phyloP scores from a whole-genome alignment of 2,888 invertebrate genomes.

The Caenorhabditis virilis region DNA sequence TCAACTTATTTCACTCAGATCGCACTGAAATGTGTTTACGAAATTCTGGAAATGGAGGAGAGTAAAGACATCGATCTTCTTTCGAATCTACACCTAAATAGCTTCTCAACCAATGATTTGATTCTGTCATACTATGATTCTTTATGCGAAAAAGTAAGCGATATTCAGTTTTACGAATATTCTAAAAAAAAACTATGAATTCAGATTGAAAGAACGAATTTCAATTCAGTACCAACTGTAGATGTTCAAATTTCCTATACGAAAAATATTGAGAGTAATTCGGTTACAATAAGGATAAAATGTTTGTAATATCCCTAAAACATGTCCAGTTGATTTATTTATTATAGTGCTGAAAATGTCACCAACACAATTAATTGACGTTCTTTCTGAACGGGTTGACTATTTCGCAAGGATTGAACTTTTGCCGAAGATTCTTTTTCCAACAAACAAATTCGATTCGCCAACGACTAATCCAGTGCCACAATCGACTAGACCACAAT shows the following conservation, averaged over 20 bases:
- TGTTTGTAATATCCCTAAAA: slow-evolving; percentile 4
- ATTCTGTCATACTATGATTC: slow-evolving; percentile 42
- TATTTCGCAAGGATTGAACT: slow-evolving; percentile 61
- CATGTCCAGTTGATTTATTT: background rate
- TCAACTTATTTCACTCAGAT: slow-evolving; percentile 10
- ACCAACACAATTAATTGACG: slow-evolving; percentile 42
- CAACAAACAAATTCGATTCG: slow-evolving; percentile 43
- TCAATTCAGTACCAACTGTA: slow-evolving; percentile 18
- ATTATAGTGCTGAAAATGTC: slow-evolving; percentile 40
- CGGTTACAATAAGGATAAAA: slow-evolving; percentile 20
- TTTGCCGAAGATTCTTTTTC: slow-evolving; percentile 54
- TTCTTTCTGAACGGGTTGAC: slow-evolving; percentile 47
- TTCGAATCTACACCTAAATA: slow-evolving; percentile 29
- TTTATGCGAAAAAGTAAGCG: slow-evolving; percentile 35
- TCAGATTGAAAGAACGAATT: slow-evolving; percentile 3
- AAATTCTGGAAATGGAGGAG: slow-evolving; percentile 32
- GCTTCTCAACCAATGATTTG: slow-evolving; percentile 46
- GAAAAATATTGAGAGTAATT: slow-evolving; percentile 9
- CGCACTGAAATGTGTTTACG: slow-evolving; percentile 31
- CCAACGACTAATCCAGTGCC: slow-evolving; percentile 54
- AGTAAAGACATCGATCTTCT: slow-evolving; percentile 25
- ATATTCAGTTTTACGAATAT: background rate
- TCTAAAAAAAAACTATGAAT: background rate
- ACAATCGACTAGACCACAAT: slow-evolving; percentile 52
- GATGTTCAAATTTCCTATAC: slow-evolving; percentile 27